phyloP scores from a whole-genome alignment of 1,140 invertebrate genomes.

The Drosophila dunni region DNA sequence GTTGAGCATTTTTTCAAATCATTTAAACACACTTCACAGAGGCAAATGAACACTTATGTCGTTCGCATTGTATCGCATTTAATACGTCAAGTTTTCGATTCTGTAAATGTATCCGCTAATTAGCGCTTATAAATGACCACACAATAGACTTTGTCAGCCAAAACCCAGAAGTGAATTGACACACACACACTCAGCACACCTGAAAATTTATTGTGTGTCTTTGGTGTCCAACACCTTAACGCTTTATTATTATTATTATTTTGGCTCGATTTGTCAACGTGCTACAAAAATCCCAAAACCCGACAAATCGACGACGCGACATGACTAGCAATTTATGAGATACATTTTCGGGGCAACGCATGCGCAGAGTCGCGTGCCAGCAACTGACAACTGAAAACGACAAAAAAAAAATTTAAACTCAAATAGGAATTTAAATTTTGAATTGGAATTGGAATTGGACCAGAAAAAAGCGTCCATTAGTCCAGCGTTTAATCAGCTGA shows the following conservation, averaged over 20 bases:
- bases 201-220: conserved; percentile 17
- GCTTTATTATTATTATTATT: conserved; percentile 35
- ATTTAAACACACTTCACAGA: background rate
- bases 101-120: conserved; percentile 31
- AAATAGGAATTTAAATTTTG: background rate
- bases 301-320: conserved; percentile 55
- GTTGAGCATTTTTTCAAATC: background rate
- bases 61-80: background rate
- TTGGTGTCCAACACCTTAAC: conserved; percentile 39
- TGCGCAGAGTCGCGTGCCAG: conserved; percentile 63
- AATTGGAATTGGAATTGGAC: background rate
- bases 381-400: conserved; percentile 5
- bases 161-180: conserved; percentile 20
- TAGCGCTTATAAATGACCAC: conserved; percentile 22
- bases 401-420: conserved; percentile 24
- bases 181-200: conserved; percentile 10
- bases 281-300: conserved; percentile 41
- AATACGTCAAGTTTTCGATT: conserved; percentile 10
- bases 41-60: background rate
- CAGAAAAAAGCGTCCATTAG: background rate
- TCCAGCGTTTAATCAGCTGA: conserved; percentile 13
- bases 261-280: conserved; percentile 31
- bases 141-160: conserved; percentile 24
- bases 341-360: conserved; percentile 32
- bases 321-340: conserved; percentile 47